Evolutionary conservation across 2,113 vertebrate genomes (phyloP), one percentile per base, ranked within the genome.

Genomic region (Motacilla tschutschensis): DNA sequence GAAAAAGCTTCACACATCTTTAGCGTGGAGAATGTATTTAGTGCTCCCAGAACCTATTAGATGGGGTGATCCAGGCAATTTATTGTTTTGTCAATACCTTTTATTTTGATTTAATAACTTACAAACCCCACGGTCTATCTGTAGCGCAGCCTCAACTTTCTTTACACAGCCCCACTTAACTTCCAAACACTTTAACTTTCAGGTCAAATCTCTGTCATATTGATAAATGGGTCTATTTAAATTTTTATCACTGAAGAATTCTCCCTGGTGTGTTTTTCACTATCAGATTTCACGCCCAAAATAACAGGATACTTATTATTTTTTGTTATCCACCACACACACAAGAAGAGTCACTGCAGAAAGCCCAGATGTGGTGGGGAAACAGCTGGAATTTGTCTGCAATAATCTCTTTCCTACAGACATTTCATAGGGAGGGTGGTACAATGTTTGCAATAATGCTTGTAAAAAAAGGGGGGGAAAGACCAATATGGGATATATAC

Each of bases 171-270:
- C 77, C 76, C 81, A 81, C 80, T 93, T 92, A 90, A 93, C 91
- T 96, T 87, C 71, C 85, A 87, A 90, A 91, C 71, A 58, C 87
- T 94, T 95, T 90, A 81, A 87, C 92, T 94, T 95, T 90, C 63
- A 64, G 94, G 91, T 95, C 89, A 92, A 90, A 92, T 95, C 83
- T 93, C 84, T 94, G 92, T 93, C 95, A 91, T 44, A 69, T 83
- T 96, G 95, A 95, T 93, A 95, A 94, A 95, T 95, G 93, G 64
- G 80, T 67, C 94, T 91, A 94, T 96, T 95, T 95, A 95, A 89
- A 87, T 91, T 93, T 95, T 95, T 92, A 95, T 95, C 91, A 67
- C 53, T 28, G 5, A 90, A 77, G 89, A 95, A 89, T 82, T 93
- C 87, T 93, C 86, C 33, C 85, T 41, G 69, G 83, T 92, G 86